A percentile compares a stretch with the other conserved stretches of the same genome.
Evolutionary conservation across 2,113 vertebrate genomes (phyloP).

Genomic region (Nothobranchius furzeri): DNA sequence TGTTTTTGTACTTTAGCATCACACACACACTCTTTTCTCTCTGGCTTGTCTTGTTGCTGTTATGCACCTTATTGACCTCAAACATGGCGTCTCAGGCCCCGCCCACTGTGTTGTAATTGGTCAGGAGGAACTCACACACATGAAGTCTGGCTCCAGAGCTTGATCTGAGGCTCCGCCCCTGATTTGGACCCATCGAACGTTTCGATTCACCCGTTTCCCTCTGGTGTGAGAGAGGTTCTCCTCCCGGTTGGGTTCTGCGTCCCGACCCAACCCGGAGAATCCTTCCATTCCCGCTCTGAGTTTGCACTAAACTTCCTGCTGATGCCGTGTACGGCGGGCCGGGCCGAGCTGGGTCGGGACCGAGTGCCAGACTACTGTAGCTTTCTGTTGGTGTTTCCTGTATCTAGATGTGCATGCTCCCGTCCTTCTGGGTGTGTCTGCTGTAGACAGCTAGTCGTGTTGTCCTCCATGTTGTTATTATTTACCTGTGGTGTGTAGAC

Average conservation of each 20-base stretch:
- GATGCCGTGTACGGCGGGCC: conserved; percentile 55
- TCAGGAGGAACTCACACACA: conserved; percentile 1
- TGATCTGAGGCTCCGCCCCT: too few species aligned
- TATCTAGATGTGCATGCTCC: conserved; percentile 63
- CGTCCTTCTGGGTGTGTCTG: conserved; percentile 48
- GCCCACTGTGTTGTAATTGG: neutral
- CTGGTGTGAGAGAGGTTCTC: too few species aligned
- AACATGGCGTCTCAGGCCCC: conserved; percentile 33
- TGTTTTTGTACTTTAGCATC: conserved; percentile 66
- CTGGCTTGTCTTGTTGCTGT: conserved; percentile 65
- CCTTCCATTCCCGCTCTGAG: neutral
- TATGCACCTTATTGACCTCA: conserved; percentile 73
- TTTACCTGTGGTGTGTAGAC: conserved; percentile 57
- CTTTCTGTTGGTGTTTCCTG: conserved; percentile 52
- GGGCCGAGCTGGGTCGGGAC: conserved; percentile 47
- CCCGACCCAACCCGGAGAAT: conserved; percentile 4
- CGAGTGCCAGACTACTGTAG: conserved; percentile 63
- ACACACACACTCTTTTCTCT: conserved; percentile 65
- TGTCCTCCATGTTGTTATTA: conserved; percentile 19
- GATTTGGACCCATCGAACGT: too few species aligned
- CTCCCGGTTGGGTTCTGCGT: conserved; percentile 12
- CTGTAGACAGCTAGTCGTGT: conserved; percentile 48
- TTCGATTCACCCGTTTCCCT: too few species aligned
- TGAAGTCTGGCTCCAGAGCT: too few species aligned
- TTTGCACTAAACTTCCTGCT: conserved; percentile 66